Evolutionary conservation across 2,113 vertebrate genomes (phyloP), one percentile per base, ranked within the genome.

Genomic region (Hippocampus guttulatus): DNA sequence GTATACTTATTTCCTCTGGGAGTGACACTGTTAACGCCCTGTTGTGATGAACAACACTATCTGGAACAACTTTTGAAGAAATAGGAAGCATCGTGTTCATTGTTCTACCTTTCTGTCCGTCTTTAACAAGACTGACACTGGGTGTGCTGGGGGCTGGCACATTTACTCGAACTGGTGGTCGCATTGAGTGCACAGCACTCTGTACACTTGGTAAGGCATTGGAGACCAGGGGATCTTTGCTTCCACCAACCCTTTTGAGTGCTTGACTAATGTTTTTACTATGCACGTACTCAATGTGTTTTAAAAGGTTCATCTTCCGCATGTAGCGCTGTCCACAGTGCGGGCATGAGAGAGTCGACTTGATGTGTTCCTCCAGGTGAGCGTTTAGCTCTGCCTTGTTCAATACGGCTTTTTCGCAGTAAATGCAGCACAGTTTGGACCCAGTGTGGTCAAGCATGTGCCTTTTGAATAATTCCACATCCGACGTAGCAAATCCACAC

Each of bases 301-400:
- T 98, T 51, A 95, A 90, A 43, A 99, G 94, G 73, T 95, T 96
- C 72, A 95, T 92, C 51, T 95, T 93, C 58, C 95, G 90, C 78
- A 98, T 91, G 5, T 95, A 96, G 54, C 95, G 95, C 9, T 96
- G 96, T 30, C 94, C 93, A 64, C 96, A 98, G 81, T 95, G 95
- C 15, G 93, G 92, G 80, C 96, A 98, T 2, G 84, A 93, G 67
- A 93, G 96, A 0, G 94, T 95, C 82, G 94, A 96, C 2, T 90
- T 91, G 33, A 93, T 94, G 75, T 98, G 96, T 20, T 92, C 92
- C 68, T 96, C 95, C 75, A 95, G 69, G 79, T 99, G 96, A 15
- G 92, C 89, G 69, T 95, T 94, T 18, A 96, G 92, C 82, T 96
- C 96, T 0, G 92, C 93, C 86, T 95, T 94, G 0, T 94, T 97